Base-by-base conservation (phyloP, 2,113 vertebrate species). In the Poeciliopsis retropinna region DNA sequence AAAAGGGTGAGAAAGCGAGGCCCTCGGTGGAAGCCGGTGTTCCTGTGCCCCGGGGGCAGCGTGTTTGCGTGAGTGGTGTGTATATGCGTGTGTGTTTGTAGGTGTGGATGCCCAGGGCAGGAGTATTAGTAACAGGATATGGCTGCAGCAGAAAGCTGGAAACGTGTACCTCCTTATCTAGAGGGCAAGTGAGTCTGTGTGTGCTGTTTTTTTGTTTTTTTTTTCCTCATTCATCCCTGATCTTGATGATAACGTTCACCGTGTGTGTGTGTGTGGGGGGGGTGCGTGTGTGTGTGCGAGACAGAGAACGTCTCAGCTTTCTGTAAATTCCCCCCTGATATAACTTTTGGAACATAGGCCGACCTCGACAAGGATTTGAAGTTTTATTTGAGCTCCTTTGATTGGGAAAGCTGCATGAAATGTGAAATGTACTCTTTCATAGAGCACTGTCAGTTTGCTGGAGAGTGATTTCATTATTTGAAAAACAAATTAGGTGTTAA, bases 61-160 rank as follows among this genome's bases (percentile, higher is more conserved):
- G 75, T 71, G 77, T 75, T 61, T 73, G 72, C 70, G 67, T 74
- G 47, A 57, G 76, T 57, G 81, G 67, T 73, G 77, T 79, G 76
- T 77, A 54, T 57, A 70, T 60, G 79, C 61, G 44, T 57, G 34
- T 67, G 72, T 73, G 76, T 72, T 76, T 74, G 62, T 80, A 60
- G 54, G 81, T 14, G 79, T 82, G 66, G 57, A 73, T 82, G 94
- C 81, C 81, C 89, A 89, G 91, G 94, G 92, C 95, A 95, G 63
- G 63, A 70, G 93, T 94, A 91, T 95, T 96, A 96, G 96, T 97
- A 98, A 98, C 90, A 94, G 90, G 96, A 98, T 96, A 95, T 66
- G 89, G 82, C 93, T 92, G 92, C 93, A 93, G 93, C 88, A 76
- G 86, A 94, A 94, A 93, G 84, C 89, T 91, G 85, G 92, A 94